These are phyloP conservation scores for Cassiopea andromeda DNA, from an alignment of 30 jellyfish, hydroid and myxozoan genomes.

Conservation along the genomic window DNA sequence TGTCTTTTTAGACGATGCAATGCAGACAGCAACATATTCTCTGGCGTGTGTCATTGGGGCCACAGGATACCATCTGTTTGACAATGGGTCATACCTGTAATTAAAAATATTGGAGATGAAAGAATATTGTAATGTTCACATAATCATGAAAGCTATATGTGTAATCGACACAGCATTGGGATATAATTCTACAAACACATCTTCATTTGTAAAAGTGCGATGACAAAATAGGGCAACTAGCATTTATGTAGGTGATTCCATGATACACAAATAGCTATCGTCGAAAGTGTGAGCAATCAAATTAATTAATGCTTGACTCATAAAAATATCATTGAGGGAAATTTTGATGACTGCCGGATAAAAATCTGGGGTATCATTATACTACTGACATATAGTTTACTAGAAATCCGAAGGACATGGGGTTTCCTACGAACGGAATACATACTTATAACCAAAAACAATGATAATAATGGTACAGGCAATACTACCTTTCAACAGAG, in stretches of 20 bases:
- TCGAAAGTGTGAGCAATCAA: not conserved
- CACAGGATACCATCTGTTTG: slow-evolving; percentile 90
- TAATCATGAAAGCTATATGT: not conserved
- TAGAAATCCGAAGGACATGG: too few species aligned
- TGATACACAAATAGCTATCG: not conserved
- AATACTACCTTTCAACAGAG: slow-evolving; percentile 81
- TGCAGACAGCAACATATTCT: slow-evolving; percentile 94
- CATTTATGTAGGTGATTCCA: not conserved
- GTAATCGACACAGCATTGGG: too few species aligned
- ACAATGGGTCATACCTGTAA: slow-evolving; percentile 89
- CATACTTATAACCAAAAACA: too few species aligned
- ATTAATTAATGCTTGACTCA: too few species aligned
- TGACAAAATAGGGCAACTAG: not conserved
- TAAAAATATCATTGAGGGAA: too few species aligned
- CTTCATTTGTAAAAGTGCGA: not conserved
- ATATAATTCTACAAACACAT: too few species aligned
- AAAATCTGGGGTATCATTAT: too few species aligned
- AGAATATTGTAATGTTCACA: not conserved
- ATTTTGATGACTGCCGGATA: too few species aligned
- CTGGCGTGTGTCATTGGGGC: slow-evolving; percentile 92
- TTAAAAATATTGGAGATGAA: not conserved
- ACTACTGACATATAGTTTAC: too few species aligned
- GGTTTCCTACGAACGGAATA: too few species aligned
- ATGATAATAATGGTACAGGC: not conserved
- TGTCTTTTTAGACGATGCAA: slow-evolving; percentile 79